Evolutionary conservation across 2,888 invertebrate species (phyloP).

Genomic region (Lasioglossum morio): DNA sequence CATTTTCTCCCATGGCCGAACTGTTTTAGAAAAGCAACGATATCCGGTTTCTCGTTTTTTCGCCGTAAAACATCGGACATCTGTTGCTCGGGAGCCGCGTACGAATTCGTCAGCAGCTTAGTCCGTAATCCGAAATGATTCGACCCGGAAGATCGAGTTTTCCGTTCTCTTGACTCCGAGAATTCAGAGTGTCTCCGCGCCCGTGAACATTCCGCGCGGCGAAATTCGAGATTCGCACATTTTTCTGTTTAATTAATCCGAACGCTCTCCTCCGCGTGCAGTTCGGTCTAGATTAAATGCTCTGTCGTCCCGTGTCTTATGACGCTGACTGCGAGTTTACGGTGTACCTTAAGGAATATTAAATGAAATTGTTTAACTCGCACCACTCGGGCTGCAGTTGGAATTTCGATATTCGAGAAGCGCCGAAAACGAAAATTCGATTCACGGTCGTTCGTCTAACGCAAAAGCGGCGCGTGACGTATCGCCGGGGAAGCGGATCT

Average conservation of each 20-base stretch:
- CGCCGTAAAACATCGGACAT: neutral
- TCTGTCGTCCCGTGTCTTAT: neutral
- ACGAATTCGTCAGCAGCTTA: neutral
- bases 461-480: constrained; percentile 78
- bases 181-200: neutral
- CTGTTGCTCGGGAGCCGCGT: neutral
- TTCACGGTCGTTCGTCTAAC: constrained; percentile 82
- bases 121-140: neutral
- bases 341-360: no score
- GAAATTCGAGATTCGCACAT: neutral
- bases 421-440: constrained; percentile 74
- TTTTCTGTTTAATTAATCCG: neutral
- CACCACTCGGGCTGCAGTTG: neutral
- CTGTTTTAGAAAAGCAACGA: neutral
- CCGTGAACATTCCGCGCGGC: neutral
- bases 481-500: constrained; percentile 67
- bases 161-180: neutral
- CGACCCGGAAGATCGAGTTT: constrained; percentile 13
- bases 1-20: constrained; percentile 7
- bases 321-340: neutral
- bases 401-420: neutral
- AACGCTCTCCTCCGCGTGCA: neutral
- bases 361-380: neutral
- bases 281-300: neutral
- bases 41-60: neutral